Evolutionary conservation across 1,140 invertebrate genomes (phyloP).

Genomic region (Heterodera carotae): DNA sequence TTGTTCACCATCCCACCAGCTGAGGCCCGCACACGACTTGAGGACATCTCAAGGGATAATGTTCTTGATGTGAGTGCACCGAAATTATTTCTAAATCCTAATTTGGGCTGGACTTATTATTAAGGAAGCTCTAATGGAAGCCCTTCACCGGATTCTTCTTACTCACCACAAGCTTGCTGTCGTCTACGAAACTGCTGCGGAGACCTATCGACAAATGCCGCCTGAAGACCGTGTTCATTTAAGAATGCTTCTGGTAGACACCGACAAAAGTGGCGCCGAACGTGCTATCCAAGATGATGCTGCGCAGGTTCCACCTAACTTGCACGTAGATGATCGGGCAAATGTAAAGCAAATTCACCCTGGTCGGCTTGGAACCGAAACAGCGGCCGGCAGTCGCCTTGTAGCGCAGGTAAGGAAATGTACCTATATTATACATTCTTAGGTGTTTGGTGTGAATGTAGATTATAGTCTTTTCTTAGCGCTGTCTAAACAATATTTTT

Average conservation of each 20-base stretch:
- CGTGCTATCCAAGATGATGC: not conserved
- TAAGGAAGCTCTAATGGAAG: not conserved
- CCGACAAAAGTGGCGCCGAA: not conserved
- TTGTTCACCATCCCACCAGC: not conserved
- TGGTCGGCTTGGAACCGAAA: not conserved
- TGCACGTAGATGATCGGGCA: not conserved
- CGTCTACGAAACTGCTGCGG: not conserved
- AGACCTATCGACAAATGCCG: not conserved
- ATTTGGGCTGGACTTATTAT: not conserved
- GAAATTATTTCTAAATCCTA: too few relatives aligned
- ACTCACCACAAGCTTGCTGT: not conserved
- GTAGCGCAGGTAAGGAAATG: conserved; percentile 5
- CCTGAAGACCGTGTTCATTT: not conserved
- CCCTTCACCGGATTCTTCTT: not conserved
- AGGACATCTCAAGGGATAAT: not conserved
- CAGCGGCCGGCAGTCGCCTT: not conserved
- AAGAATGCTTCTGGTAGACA: not conserved
- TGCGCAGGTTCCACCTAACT: not conserved
- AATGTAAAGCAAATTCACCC: not conserved
- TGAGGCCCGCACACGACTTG: not conserved
- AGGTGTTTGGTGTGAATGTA: not conserved
- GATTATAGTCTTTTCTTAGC: not conserved
- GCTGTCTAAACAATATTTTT: not conserved
- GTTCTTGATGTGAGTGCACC: not conserved
- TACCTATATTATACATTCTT: too few relatives aligned